A percentile compares a stretch with the other conserved stretches of the same genome.
Evolutionary conservation across 2,113 vertebrate species (phyloP).

Genomic region (Gymnogyps californianus): DNA sequence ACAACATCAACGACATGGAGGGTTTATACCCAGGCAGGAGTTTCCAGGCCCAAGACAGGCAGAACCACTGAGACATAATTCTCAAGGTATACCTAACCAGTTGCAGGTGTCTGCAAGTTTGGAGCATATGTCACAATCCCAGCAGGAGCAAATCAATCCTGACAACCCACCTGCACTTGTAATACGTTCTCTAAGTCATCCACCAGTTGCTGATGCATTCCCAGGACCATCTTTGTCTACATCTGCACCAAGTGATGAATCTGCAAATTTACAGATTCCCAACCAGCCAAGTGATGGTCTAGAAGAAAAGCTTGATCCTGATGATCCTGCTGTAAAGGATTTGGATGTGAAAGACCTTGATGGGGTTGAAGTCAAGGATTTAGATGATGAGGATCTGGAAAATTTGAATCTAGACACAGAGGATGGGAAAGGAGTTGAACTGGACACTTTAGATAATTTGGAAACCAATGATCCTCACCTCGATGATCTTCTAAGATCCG

Average conservation of each 20-base stretch:
- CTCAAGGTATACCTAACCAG: slow-evolving; percentile 68
- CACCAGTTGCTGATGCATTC: slow-evolving; percentile 76
- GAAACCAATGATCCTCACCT: slow-evolving; percentile 92
- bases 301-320: slow-evolving; percentile 89
- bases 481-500: slow-evolving; percentile 90
- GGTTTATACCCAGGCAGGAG: slow-evolving; percentile 77
- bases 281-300: slow-evolving; percentile 73
- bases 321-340: slow-evolving; percentile 93
- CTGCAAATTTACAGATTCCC: slow-evolving; percentile 56
- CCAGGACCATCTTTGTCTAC: slow-evolving; percentile 71
- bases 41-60: slow-evolving; percentile 68
- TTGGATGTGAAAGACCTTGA: slow-evolving; percentile 88
- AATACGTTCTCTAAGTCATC: slow-evolving; percentile 83
- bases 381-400: slow-evolving; percentile 93
- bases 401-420: slow-evolving; percentile 93
- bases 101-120: slow-evolving; percentile 76
- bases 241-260: slow-evolving; percentile 56
- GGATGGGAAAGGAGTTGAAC: slow-evolving; percentile 92
- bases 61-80: slow-evolving; percentile 64
- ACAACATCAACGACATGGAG: slow-evolving; percentile 66
- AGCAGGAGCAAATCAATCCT: slow-evolving; percentile 70
- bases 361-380: slow-evolving; percentile 91
- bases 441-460: slow-evolving; percentile 84
- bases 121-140: slow-evolving; percentile 75
- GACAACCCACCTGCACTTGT: slow-evolving; percentile 70